Evolutionary conservation across 2,888 invertebrate genomes (phyloP).

Genomic region (Poecilobothrus nobilitatus): DNA sequence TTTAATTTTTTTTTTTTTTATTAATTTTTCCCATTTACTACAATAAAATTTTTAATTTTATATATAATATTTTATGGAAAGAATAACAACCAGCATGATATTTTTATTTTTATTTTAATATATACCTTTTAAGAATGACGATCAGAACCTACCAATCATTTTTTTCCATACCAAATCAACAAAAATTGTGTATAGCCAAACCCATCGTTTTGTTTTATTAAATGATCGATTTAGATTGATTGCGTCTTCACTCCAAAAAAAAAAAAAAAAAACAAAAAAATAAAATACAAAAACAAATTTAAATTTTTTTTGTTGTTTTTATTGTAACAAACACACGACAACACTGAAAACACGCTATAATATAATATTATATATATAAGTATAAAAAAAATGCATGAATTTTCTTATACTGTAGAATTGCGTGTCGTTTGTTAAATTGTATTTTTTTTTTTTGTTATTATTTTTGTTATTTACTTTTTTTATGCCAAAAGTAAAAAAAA

Average conservation of each 20-base stretch:
- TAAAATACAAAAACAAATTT: too few relatives aligned
- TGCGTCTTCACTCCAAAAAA: not conserved
- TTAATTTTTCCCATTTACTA: not conserved
- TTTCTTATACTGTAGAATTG: not conserved
- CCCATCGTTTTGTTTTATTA: not conserved
- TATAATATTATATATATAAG: too few relatives aligned
- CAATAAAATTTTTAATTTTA: too few relatives aligned
- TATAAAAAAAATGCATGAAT: too few relatives aligned
- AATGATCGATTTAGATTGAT: conserved; percentile 6
- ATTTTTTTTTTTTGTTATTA: not conserved
- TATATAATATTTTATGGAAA: too few relatives aligned
- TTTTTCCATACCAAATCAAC: not conserved
- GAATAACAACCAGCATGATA: not conserved
- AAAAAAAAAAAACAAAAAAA: not conserved
- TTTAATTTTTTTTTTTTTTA: not conserved
- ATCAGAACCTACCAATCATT: not conserved
- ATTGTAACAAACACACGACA: too few relatives aligned
- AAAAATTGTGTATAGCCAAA: not conserved
- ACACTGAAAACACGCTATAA: too few relatives aligned
- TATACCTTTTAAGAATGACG: too few relatives aligned
- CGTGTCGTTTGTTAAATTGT: not conserved
- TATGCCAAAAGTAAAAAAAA: too few relatives aligned
- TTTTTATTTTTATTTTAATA: too few relatives aligned
- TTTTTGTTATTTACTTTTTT: too few relatives aligned
- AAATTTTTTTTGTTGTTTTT: too few relatives aligned